phyloP scores from a whole-genome alignment of 2,888 invertebrate genomes.

The Drosophila macrospina region DNA sequence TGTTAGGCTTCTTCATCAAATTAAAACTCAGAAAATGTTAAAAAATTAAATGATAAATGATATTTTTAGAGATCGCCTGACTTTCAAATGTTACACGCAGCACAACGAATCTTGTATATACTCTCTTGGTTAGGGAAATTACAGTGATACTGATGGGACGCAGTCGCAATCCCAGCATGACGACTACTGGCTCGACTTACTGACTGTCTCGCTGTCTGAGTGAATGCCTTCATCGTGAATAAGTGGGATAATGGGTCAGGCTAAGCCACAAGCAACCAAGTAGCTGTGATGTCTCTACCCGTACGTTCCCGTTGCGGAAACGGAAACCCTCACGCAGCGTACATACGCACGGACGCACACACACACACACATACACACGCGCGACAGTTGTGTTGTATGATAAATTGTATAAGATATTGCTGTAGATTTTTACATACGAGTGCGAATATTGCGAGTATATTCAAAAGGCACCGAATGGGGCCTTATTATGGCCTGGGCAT shows the following conservation, averaged over 20 bases:
- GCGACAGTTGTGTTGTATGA: conserved; percentile 71
- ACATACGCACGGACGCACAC: conserved; percentile 13
- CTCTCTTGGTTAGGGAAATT: conserved; percentile 22
- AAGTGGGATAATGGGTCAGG: conserved; percentile 80
- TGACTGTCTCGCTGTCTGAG: conserved; percentile 54
- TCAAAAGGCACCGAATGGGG: conserved; percentile 31
- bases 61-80: background rate
- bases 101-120: conserved; percentile 6
- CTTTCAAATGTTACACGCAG: conserved; percentile 3
- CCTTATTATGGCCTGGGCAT: conserved; percentile 67
- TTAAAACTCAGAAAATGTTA: background rate
- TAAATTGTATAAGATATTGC: conserved; percentile 76
- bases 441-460: conserved; percentile 21
- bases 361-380: conserved; percentile 20
- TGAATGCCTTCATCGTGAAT: conserved; percentile 79
- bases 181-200: conserved; percentile 44
- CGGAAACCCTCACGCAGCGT: conserved; percentile 68
- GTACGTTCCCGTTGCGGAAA: conserved; percentile 15
- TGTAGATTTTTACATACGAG: conserved; percentile 68
- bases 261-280: conserved; percentile 77
- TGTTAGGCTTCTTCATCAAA: no score
- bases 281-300: conserved; percentile 48
- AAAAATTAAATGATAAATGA: background rate
- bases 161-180: conserved; percentile 62
- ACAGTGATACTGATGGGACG: conserved; percentile 44